Conservation (phyloP, 2,113 vertebrate genomes). For the Pomatostomus ruficeps region DNA sequence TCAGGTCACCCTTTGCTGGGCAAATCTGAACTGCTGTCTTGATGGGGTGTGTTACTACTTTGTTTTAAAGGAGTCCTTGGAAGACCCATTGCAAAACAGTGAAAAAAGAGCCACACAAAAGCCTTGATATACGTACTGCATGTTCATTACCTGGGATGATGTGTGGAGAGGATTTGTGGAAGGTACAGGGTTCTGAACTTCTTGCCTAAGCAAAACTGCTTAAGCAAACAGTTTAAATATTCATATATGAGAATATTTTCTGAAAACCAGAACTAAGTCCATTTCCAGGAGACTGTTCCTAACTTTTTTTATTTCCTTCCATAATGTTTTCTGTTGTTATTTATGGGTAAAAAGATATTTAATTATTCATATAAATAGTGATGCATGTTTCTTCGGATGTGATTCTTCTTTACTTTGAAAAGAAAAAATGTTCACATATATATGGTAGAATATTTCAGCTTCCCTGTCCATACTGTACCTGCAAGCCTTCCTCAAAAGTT, state of each 20-base stretch:
- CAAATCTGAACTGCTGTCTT: constrained; percentile 73
- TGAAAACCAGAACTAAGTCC: background rate
- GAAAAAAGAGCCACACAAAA: rapidly evolving
- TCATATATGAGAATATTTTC: background rate
- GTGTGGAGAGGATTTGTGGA: background rate
- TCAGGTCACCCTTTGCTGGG: constrained; percentile 66
- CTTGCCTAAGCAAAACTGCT: background rate
- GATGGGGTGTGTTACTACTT: constrained; percentile 73
- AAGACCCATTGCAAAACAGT: background rate
- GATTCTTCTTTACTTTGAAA: background rate
- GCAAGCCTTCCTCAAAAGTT: background rate
- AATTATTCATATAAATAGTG: background rate
- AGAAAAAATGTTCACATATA: background rate
- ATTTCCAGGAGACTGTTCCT: background rate
- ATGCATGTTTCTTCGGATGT: background rate
- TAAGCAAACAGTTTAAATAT: too few relatives aligned
- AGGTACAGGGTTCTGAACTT: background rate
- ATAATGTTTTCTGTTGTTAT: background rate
- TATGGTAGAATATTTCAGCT: background rate
- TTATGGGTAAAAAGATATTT: background rate
- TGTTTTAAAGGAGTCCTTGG: constrained; percentile 69
- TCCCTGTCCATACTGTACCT: background rate
- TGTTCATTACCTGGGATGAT: background rate
- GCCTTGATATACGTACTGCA: background rate
- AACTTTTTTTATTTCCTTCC: background rate